A percentile compares a stretch with the other conserved stretches of the same genome.
Evolutionary conservation across 1,140 invertebrate genomes (phyloP).

Genomic region (Chymomyza costata): DNA sequence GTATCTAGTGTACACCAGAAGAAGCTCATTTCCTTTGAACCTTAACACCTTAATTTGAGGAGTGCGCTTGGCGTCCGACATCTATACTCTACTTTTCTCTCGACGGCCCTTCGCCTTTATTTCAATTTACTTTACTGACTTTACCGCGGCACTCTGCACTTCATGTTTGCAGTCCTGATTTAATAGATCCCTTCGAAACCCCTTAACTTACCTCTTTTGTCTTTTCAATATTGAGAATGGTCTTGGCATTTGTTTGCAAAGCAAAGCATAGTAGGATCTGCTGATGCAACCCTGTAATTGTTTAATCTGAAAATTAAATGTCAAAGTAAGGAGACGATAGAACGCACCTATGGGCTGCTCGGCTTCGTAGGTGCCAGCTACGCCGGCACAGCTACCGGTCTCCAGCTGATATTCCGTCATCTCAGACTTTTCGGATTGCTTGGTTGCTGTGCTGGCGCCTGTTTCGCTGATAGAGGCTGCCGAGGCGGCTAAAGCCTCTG

Average conservation of each 20-base stretch:
- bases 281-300: constrained; percentile 67
- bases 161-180: too few relatives aligned
- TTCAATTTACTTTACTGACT: too few relatives aligned
- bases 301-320: not conserved
- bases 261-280: constrained; percentile 76
- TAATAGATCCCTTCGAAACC: too few relatives aligned
- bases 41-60: too few relatives aligned
- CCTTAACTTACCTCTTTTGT: constrained; percentile 60
- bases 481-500: constrained; percentile 5
- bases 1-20: too few relatives aligned
- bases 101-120: too few relatives aligned
- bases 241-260: constrained; percentile 78
- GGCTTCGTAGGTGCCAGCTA: constrained; percentile 56
- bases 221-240: constrained; percentile 78
- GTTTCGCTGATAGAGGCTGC: too few relatives aligned
- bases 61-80: too few relatives aligned
- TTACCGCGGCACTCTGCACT: too few relatives aligned
- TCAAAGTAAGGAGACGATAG: not conserved
- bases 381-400: constrained; percentile 53
- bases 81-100: too few relatives aligned
- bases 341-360: constrained; percentile 56
- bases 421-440: constrained; percentile 34
- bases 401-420: constrained; percentile 61
- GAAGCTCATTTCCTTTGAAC: too few relatives aligned
- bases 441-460: not conserved